Evolutionary conservation across 1,140 invertebrate genomes (phyloP).

Genomic region (Sitophilus oryzae): DNA sequence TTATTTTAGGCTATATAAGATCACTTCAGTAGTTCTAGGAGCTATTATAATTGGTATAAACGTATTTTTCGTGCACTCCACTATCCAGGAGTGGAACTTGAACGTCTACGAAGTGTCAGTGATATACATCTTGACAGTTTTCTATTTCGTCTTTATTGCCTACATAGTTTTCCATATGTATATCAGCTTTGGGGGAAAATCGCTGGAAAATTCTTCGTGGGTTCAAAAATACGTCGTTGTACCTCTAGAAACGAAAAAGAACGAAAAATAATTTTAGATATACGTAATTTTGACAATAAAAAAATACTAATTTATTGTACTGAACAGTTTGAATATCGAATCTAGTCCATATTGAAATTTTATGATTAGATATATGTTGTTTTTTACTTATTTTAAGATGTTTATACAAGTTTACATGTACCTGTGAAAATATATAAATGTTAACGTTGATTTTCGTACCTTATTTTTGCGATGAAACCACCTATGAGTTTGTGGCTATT

Average conservation of each 20-base stretch:
- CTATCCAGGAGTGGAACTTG: conserved; percentile 50
- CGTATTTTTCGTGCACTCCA: conserved; percentile 67
- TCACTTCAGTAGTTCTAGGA: conserved; percentile 47
- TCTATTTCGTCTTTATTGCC: conserved; percentile 63
- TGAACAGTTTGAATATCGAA: too few species aligned
- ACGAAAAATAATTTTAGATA: neutral
- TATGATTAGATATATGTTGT: conserved; percentile 17
- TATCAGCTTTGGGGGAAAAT: conserved; percentile 53
- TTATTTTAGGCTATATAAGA: conserved; percentile 16
- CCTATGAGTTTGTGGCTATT: too few species aligned
- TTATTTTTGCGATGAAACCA: too few species aligned
- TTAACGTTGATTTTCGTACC: too few species aligned
- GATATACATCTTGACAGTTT: conserved; percentile 52
- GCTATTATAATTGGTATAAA: conserved; percentile 72
- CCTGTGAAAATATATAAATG: too few species aligned
- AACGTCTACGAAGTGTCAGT: conserved; percentile 48
- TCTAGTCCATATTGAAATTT: conserved; percentile 19
- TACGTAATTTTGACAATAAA: neutral
- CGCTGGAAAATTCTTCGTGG: conserved; percentile 31
- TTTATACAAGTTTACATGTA: neutral
- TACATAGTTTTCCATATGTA: conserved; percentile 65
- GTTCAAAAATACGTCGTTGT: conserved; percentile 28
- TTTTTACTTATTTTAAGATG: conserved; percentile 6
- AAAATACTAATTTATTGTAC: neutral
- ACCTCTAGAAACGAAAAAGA: conserved; percentile 7